Evolutionary conservation across 2,113 vertebrate species (phyloP).

Genomic region (Centropristis striata): DNA sequence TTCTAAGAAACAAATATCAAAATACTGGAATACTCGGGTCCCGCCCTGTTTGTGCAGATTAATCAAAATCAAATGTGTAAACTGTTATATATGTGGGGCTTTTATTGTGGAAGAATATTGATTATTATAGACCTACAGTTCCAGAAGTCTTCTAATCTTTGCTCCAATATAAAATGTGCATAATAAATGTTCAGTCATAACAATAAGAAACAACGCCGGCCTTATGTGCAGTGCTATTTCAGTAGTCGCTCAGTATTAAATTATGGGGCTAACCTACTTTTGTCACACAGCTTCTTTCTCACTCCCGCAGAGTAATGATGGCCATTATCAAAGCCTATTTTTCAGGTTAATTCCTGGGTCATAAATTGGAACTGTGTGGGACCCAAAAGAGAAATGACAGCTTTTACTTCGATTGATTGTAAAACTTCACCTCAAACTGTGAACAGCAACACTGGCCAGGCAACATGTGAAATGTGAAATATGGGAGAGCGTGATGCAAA

Average conservation of each 20-base stretch:
- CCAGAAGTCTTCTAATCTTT: not conserved
- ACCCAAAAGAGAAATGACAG: not conserved
- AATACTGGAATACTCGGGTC: too few species aligned
- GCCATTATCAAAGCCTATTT: slow-evolving; percentile 29
- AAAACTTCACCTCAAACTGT: not conserved
- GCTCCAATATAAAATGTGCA: not conserved
- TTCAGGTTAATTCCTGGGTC: slow-evolving; percentile 12
- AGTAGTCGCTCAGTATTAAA: slow-evolving; percentile 5
- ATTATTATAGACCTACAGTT: not conserved
- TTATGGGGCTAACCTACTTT: slow-evolving; percentile 34
- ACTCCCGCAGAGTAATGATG: slow-evolving; percentile 20
- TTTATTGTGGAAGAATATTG: not conserved
- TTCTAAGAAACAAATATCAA: too few species aligned
- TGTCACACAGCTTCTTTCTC: slow-evolving; percentile 15
- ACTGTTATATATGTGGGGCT: not conserved
- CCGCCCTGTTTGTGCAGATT: too few species aligned
- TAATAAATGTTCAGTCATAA: not conserved
- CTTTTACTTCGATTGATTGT: not conserved
- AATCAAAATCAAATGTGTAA: not conserved
- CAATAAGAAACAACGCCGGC: not conserved
- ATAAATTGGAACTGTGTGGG: slow-evolving; percentile 17
- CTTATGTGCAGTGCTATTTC: slow-evolving; percentile 11
- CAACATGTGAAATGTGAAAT: too few species aligned
- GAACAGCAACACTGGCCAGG: not conserved
- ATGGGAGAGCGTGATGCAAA: too few species aligned